Evolutionary conservation across 2,113 vertebrate genomes (phyloP).

Genomic region (Pachycephala philippinensis): DNA sequence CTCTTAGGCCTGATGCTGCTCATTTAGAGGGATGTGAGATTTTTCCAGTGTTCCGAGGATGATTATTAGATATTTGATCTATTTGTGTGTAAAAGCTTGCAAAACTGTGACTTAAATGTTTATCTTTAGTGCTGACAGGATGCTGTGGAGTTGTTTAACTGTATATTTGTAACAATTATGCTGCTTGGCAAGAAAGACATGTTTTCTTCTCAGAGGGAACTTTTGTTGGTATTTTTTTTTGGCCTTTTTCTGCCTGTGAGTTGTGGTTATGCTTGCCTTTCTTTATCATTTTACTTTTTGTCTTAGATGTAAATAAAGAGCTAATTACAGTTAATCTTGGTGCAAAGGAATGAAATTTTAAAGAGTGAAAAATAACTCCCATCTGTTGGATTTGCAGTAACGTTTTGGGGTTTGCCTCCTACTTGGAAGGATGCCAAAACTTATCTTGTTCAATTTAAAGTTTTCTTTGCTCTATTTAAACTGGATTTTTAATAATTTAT

Average conservation of each 20-base stretch:
- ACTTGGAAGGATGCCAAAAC: constrained; percentile 1
- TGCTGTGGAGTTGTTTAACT: background rate
- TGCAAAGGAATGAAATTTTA: background rate
- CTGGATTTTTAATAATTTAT: constrained; percentile 27
- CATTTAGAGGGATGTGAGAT: background rate
- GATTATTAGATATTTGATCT: background rate
- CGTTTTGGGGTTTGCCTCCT: background rate
- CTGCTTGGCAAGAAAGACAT: background rate
- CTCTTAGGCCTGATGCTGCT: background rate
- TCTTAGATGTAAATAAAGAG: constrained; percentile 44
- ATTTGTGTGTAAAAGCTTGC: background rate
- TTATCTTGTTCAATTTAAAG: constrained; percentile 31
- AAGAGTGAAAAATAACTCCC: constrained; percentile 29
- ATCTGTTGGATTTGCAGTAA: constrained; percentile 20
- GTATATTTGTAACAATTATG: constrained; percentile 3
- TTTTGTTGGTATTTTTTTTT: background rate
- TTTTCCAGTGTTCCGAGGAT: background rate
- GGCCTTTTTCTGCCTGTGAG: background rate
- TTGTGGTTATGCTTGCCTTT: background rate
- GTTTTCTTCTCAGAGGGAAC: background rate
- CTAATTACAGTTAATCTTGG: constrained; percentile 43
- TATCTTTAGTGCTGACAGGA: background rate
- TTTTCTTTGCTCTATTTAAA: constrained; percentile 43
- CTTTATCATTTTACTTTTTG: constrained; percentile 23
- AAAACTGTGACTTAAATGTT: constrained; percentile 12